These are phyloP conservation scores for Alosa sapidissima DNA, from an alignment of 2,797 vertebrate genomes.

Conservation along the genomic window DNA sequence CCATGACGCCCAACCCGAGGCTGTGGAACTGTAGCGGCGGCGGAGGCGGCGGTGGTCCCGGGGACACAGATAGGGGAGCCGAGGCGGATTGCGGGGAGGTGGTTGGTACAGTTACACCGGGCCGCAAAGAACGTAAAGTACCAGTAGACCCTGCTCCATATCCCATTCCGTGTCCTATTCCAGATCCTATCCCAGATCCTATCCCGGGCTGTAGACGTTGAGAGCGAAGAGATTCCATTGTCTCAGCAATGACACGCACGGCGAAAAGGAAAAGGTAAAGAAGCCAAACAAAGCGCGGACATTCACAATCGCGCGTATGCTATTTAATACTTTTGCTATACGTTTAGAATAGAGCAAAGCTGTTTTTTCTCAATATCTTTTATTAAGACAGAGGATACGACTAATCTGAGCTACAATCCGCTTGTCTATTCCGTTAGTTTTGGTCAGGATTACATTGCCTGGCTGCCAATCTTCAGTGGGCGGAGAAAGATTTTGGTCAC, in stretches of 20 bases:
- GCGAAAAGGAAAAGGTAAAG: constrained; percentile 47
- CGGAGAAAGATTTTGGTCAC: constrained; percentile 20
- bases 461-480: constrained; percentile 24
- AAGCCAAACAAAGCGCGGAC: constrained; percentile 36
- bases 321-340: not conserved
- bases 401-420: constrained; percentile 3
- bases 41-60: constrained; percentile 68
- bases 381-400: not conserved
- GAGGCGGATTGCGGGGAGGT: constrained; percentile 68
- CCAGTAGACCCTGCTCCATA: constrained; percentile 70
- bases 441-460: constrained; percentile 23
- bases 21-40: constrained; percentile 78
- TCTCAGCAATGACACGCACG: constrained; percentile 66
- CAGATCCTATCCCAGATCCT: constrained; percentile 75
- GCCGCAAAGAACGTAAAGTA: constrained; percentile 82
- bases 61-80: constrained; percentile 63
- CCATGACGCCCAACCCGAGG: constrained; percentile 69
- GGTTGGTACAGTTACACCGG: constrained; percentile 80
- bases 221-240: constrained; percentile 85
- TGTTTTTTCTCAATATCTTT: not conserved
- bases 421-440: constrained; percentile 23
- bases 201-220: constrained; percentile 84
- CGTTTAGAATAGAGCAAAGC: not conserved
- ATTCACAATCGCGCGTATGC: constrained; percentile 4
- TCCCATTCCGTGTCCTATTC: constrained; percentile 77